Evolutionary conservation across 2,888 invertebrate species (phyloP).

Genomic region (Aproaerema taeniolella): DNA sequence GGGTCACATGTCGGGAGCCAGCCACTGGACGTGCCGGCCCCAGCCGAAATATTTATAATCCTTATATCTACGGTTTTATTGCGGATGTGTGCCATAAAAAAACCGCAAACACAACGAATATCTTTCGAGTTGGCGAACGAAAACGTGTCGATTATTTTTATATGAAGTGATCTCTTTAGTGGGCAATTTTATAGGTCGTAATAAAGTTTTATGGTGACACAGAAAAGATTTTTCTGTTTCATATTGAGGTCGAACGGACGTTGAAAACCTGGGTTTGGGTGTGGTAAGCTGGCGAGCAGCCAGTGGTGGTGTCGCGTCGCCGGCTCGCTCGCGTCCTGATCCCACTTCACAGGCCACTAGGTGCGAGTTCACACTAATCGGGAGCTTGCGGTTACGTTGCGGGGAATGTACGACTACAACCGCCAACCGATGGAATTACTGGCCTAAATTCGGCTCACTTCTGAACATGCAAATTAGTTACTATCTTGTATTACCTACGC

Average conservation of each 20-base stretch:
- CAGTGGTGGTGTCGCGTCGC: constrained; percentile 36
- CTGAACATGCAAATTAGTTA: constrained; percentile 3
- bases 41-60: constrained; percentile 21
- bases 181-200: constrained; percentile 45
- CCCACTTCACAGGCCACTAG: not conserved
- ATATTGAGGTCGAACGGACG: constrained; percentile 58
- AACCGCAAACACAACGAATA: constrained; percentile 28
- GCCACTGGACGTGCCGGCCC: not conserved
- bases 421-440: not conserved
- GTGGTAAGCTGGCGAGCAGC: not conserved
- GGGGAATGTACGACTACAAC: not conserved
- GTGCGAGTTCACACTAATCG: not conserved
- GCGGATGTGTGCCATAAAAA: constrained; percentile 25
- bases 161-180: constrained; percentile 51
- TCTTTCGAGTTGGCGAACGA: constrained; percentile 28
- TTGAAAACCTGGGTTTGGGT: constrained; percentile 59
- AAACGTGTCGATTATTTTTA: constrained; percentile 48
- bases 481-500: constrained; percentile 6
- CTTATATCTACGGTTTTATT: constrained; percentile 25
- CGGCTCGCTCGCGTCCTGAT: constrained; percentile 37
- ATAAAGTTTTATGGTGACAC: constrained; percentile 57
- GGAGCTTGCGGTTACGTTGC: constrained; percentile 1
- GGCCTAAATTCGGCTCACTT: not conserved
- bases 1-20: too few species aligned
- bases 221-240: constrained; percentile 47